Percentiles rank a stretch among this genome's conserved stretches.
Evolutionary conservation across 2,888 invertebrate genomes (phyloP).

Genomic region (Eilema caniola): DNA sequence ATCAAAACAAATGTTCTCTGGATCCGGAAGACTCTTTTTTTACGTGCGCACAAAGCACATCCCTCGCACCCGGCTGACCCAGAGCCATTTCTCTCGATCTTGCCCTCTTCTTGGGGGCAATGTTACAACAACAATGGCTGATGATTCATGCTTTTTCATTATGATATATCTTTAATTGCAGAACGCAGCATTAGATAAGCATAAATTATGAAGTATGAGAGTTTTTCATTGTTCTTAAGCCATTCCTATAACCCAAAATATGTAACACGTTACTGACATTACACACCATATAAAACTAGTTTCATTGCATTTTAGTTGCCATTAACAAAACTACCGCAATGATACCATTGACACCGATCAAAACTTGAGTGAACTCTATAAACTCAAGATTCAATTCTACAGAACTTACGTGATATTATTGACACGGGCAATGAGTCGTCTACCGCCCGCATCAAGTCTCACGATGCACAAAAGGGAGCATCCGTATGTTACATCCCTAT

Average conservation of each 20-base stretch:
- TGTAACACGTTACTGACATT: background rate
- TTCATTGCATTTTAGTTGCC: background rate
- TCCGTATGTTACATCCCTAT: constrained; percentile 62
- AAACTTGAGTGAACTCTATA: background rate
- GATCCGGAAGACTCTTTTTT: too few relatives aligned
- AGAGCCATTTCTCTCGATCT: too few relatives aligned
- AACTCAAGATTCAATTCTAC: background rate
- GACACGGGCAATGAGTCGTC: constrained; percentile 27
- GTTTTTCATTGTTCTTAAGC: background rate
- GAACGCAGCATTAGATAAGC: background rate
- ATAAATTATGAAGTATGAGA: background rate
- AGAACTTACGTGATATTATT: constrained; percentile 21
- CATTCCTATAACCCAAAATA: background rate
- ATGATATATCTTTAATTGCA: background rate
- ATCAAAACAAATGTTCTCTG: too few relatives aligned
- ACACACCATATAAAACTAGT: background rate
- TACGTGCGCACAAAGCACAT: too few relatives aligned
- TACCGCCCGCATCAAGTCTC: constrained; percentile 42
- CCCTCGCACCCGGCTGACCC: too few relatives aligned
- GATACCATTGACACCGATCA: background rate
- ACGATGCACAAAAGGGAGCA: constrained; percentile 56
- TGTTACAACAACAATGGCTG: too few relatives aligned
- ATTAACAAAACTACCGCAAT: background rate
- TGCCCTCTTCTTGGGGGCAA: too few relatives aligned
- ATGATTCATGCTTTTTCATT: too few relatives aligned